Base-by-base conservation (phyloP, 2,113 vertebrate genomes). In the Tragelaphus imberbis region DNA sequence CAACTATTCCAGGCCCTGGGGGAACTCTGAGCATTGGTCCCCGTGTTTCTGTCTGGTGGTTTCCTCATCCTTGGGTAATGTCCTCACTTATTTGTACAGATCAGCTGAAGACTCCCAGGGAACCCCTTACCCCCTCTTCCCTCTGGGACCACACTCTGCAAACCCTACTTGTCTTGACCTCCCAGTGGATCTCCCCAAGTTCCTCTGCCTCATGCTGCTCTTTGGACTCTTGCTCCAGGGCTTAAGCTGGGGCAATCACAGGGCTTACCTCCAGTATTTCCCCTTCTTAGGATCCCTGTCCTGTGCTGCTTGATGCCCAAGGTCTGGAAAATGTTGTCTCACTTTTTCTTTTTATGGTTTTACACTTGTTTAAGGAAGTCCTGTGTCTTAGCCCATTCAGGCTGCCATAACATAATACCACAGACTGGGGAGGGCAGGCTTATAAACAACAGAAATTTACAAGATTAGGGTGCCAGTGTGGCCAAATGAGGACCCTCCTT, bases 161-260 rank as follows among this genome's bases (percentile, higher is more conserved):
- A n/a, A 63, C 40, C 14, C 30, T 0, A 13, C 47, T 49, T 10
- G 30, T 21, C 80, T 86, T 9, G 12, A 28, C 28, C 7, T n/a
- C 8, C 25, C 40, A 7, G 40, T 44, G 3, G 15, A 14, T 33
- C 40, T n/a, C 40, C 40, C 28, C 0, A 0, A 44, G 36, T 27
- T 63, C 40, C 58, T 58, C 2, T n/a, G 2, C 13, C 28, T 10
- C 0, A 2, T 4, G 19, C 47, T 49, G 6, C 15, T 36, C 0
- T 7, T 75, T 51, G 71, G 59, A 21, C 3, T 75, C 82, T 84
- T n/a, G 28, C 10, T 82, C 23, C 47, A 23, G 63, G 19, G 10
- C 5, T 8, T 28, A 10, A 56, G 47, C 71, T 14, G 47, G 8
- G 51, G 33, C 16, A 44, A 7, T n/a, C 10, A 3, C 16, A 40